Evolutionary conservation across 2,113 vertebrate genomes (phyloP).

Genomic region (Lagopus muta): DNA sequence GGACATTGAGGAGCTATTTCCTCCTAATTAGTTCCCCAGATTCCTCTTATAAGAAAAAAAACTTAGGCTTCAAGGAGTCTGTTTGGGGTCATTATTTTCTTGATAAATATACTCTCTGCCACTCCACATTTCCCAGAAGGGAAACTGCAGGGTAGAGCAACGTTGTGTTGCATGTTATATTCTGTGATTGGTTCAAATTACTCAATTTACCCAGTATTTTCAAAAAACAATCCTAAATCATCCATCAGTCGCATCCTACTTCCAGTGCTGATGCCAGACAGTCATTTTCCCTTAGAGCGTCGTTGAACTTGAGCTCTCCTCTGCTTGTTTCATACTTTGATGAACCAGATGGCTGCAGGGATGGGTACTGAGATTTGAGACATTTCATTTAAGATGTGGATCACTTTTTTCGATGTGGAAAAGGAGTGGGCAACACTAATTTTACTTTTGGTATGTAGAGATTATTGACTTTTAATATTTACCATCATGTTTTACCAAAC

Average conservation of each 20-base stretch:
- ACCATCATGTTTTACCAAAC: constrained; percentile 13
- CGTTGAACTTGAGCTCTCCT: constrained; percentile 43
- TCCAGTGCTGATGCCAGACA: constrained; percentile 66
- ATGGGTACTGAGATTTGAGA: constrained; percentile 2
- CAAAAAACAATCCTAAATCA: constrained; percentile 47
- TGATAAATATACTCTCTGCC: constrained; percentile 65
- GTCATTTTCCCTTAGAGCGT: constrained; percentile 70
- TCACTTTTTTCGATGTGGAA: not conserved
- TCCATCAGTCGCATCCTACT: constrained; percentile 50
- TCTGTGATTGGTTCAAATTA: constrained; percentile 67
- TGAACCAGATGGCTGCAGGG: constrained; percentile 54
- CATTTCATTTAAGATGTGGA: constrained; percentile 21
- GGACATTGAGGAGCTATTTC: constrained; percentile 69
- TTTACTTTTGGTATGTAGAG: constrained; percentile 38
- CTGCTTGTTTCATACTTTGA: constrained; percentile 53
- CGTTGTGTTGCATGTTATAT: constrained; percentile 56
- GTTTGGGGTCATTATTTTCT: constrained; percentile 74
- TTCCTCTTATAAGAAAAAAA: constrained; percentile 59
- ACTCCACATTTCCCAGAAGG: constrained; percentile 61
- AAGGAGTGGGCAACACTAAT: not conserved
- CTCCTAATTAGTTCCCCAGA: constrained; percentile 80
- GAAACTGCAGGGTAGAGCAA: constrained; percentile 40
- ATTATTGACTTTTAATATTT: constrained; percentile 26
- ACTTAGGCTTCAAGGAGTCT: constrained; percentile 63
- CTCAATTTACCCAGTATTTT: constrained; percentile 66